Evolutionary conservation across 2,888 invertebrate genomes (phyloP).

Genomic region (Eubasilissa splendida): DNA sequence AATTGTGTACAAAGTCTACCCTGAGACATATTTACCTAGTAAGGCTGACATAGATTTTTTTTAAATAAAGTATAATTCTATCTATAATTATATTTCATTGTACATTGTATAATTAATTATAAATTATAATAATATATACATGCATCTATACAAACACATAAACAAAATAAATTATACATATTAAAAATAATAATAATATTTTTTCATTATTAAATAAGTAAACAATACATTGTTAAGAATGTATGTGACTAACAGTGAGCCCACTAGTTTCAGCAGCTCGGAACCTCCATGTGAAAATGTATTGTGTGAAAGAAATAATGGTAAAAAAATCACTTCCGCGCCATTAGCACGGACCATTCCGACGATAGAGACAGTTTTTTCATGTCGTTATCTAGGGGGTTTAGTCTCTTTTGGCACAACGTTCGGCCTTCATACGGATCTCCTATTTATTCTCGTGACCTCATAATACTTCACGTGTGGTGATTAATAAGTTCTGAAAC

Average conservation of each 20-base stretch:
- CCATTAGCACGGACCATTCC: conserved; percentile 53
- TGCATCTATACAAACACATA: no score
- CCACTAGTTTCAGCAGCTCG: background rate
- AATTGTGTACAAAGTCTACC: no score
- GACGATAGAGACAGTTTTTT: conserved; percentile 55
- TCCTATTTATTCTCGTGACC: conserved; percentile 3
- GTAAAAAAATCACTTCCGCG: conserved; percentile 54
- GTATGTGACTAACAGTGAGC: background rate
- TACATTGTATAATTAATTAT: no score
- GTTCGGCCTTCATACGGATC: background rate
- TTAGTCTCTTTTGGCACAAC: conserved; percentile 5
- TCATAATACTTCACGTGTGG: conserved; percentile 1
- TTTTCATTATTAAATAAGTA: background rate
- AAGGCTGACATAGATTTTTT: no score
- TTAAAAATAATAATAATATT: no score
- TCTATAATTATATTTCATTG: no score
- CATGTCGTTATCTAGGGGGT: conserved; percentile 52
- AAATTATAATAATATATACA: no score
- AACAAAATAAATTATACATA: no score
- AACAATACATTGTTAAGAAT: background rate
- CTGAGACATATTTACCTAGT: no score
- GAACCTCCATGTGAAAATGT: conserved; percentile 43
- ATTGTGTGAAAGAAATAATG: conserved; percentile 45
- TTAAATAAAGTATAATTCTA: no score
- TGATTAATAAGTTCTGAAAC: background rate